Evolutionary conservation across 1,140 invertebrate species (phyloP), one percentile per base, ranked within the genome.

Genomic region (Lasioglossum albipes): DNA sequence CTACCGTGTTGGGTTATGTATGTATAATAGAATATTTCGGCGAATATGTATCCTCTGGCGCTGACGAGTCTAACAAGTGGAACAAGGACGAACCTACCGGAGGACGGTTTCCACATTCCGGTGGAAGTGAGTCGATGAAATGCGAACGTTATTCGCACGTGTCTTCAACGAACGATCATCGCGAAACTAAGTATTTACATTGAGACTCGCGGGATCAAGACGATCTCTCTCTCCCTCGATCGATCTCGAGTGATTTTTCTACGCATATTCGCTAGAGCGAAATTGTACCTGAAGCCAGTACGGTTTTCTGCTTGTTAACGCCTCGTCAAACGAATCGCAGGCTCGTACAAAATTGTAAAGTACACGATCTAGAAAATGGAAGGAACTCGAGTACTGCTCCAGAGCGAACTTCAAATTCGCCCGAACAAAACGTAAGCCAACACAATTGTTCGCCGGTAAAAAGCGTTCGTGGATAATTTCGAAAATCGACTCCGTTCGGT

Each of bases 321-420:
- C 31, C 20, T 4, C n/a, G 66, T 49, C 13, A 18, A n/a, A 59
- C n/a, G 20, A 9, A 20, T 59, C 57, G 20, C 16, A 59, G 7
- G 20, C 18, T 16, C 4, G 36, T 76, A 76, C 18, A 76, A 76
- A 76, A 76, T 76, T 49, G 75, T 45, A 76, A 70, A 77, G 49
- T 61, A 36, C 20, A 52, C 31, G 57, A 69, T n/a, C 10, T 71
- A 78, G 41, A 71, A 77, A 71, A 71, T 71, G 75, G 75, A 78
- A 71, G 75, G 75, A 78, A 78, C 54, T 71, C 49, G 64, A 68
- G 22, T 41, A 59, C 67, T 12, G n/a, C n/a, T 61, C 16, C 52
- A 70, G 20, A 57, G 52, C 52, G 16, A 57, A 57, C 18, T 7
- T 57, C 18, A 57, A 57, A 20, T 16, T 52, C 13, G 13, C 7